phyloP scores from a whole-genome alignment of 2,797 vertebrate species.

The Gymnoscopelus braueri region DNA sequence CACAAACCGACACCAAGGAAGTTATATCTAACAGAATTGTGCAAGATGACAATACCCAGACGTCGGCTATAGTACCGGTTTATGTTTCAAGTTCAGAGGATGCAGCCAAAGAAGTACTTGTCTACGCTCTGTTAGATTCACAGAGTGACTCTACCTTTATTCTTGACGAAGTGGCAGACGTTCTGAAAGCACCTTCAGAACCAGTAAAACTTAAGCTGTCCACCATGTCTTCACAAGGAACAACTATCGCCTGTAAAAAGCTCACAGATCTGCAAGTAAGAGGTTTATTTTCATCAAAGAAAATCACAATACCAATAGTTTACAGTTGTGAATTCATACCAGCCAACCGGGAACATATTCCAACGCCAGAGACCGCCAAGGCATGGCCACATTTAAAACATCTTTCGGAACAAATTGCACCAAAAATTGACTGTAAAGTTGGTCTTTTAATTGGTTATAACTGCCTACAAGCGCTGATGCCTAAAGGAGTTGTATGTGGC shows the following conservation, averaged over 20 bases:
- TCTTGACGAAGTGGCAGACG: constrained; percentile 19
- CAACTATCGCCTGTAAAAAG: background rate
- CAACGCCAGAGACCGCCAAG: background rate
- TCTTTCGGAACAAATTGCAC: constrained; percentile 8
- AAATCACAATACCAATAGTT: background rate
- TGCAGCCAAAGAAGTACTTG: constrained; percentile 25
- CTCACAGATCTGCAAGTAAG: background rate
- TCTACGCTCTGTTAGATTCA: constrained; percentile 33
- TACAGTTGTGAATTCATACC: constrained; percentile 5
- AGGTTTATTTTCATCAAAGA: constrained; percentile 3
- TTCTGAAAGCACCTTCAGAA: constrained; percentile 17
- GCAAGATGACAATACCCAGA: constrained; percentile 16
- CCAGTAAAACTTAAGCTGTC: constrained; percentile 27
- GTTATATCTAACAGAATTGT: constrained; percentile 29
- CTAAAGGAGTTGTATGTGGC: constrained; percentile 13
- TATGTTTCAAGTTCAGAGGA: constrained; percentile 18
- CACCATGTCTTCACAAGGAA: background rate
- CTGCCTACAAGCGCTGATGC: background rate
- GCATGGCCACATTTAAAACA: constrained; percentile 18
- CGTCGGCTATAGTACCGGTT: constrained; percentile 37
- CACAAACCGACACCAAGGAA: constrained; percentile 14
- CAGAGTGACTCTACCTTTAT: constrained; percentile 36
- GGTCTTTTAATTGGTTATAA: background rate
- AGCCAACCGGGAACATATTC: constrained; percentile 5
- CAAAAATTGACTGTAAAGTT: constrained; percentile 3